phyloP scores from a whole-genome alignment of 2,113 vertebrate genomes.

The Eublepharis macularius region DNA sequence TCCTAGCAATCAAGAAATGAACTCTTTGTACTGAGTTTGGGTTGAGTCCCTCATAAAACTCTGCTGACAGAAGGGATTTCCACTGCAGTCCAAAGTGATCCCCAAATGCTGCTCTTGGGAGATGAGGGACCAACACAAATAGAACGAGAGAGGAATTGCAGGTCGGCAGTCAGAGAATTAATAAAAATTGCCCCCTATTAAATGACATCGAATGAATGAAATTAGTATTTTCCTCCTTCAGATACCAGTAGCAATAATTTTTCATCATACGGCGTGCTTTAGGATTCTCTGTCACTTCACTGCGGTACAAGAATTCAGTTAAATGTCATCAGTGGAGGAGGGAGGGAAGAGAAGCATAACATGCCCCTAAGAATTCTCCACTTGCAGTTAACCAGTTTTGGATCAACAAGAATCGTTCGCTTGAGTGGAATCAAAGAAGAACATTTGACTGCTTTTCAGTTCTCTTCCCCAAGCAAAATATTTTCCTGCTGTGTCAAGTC shows the following conservation, averaged over 20 bases:
- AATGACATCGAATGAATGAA: no score
- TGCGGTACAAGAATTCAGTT: background rate
- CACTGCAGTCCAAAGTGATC: no score
- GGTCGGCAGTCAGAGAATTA: no score
- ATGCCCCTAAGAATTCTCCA: no score
- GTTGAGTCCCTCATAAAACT: background rate
- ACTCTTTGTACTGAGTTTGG: background rate
- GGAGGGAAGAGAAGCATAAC: background rate
- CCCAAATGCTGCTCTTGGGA: no score
- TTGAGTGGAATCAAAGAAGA: background rate
- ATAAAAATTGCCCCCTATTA: no score
- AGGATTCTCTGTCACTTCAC: background rate
- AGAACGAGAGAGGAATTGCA: no score
- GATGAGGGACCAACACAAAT: no score
- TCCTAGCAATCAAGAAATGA: background rate
- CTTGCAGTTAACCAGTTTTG: background rate
- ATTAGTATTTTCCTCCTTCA: no score
- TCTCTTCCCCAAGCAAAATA: background rate
- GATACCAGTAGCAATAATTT: background rate
- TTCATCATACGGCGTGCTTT: background rate
- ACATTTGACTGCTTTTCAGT: background rate
- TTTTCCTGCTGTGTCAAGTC: background rate
- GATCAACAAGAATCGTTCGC: background rate
- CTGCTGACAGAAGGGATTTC: no score
- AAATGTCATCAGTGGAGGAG: background rate